A percentile compares a stretch with the other conserved stretches of the same genome.
Conservation (phyloP, 2,797 vertebrate genomes). For the Taeniopygia guttata region DNA sequence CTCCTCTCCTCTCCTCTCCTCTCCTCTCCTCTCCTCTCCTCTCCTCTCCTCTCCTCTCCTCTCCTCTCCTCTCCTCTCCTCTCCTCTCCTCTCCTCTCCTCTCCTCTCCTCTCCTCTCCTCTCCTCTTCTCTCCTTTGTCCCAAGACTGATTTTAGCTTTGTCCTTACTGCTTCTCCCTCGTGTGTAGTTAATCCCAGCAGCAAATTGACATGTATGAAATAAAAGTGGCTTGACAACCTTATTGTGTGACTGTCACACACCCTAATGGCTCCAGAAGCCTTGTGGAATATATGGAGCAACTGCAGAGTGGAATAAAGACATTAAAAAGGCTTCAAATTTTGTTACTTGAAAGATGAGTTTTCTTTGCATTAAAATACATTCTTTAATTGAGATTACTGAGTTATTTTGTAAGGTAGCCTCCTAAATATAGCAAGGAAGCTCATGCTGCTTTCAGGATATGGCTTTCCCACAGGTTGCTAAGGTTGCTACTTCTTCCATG, state of each 20-base stretch:
- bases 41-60: too few species aligned
- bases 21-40: too few species aligned
- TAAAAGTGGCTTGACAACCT: background rate
- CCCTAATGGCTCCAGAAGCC: background rate
- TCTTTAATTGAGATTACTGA: background rate
- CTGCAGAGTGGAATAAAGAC: background rate
- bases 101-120: background rate
- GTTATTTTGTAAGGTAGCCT: background rate
- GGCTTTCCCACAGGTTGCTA: background rate
- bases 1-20: too few species aligned
- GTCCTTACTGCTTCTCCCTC: background rate
- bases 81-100: too few species aligned
- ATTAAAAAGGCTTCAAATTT: background rate
- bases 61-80: too few species aligned
- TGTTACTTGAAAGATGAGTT: background rate
- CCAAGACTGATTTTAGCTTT: background rate
- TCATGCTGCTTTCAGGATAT: background rate
- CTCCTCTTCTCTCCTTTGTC: background rate
- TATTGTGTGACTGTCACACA: background rate
- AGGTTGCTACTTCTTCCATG: background rate
- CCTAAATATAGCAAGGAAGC: background rate
- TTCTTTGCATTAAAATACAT: background rate
- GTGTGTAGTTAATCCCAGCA: background rate
- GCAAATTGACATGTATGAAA: background rate
- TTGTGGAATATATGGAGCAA: background rate